Evolutionary conservation across 2,113 vertebrate species (phyloP).

Genomic region (Hippocampus guttulatus): DNA sequence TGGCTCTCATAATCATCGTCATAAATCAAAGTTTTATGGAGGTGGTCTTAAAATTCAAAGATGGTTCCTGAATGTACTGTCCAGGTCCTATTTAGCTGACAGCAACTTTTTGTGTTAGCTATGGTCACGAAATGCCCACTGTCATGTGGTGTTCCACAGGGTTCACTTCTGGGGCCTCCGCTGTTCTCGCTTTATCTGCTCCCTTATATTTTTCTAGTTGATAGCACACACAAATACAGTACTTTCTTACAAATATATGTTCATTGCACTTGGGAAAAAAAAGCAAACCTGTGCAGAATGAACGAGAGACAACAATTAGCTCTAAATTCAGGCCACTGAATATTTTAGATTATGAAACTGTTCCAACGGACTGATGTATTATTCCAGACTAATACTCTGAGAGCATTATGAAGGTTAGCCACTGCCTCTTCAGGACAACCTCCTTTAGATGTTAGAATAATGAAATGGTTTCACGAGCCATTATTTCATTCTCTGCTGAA

Average conservation of each 20-base stretch:
- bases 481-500: neutral
- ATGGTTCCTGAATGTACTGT: no score
- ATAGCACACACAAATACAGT: neutral
- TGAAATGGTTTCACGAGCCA: slow-evolving; percentile 20
- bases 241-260: neutral
- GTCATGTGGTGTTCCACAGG: no score
- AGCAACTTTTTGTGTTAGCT: no score
- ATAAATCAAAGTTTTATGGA: no score
- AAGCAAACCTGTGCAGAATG: neutral
- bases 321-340: slow-evolving; percentile 24
- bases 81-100: no score
- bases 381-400: slow-evolving; percentile 26
- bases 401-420: slow-evolving; percentile 29
- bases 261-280: neutral
- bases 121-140: no score
- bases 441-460: slow-evolving; percentile 24
- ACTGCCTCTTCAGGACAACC: slow-evolving; percentile 27
- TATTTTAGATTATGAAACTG: slow-evolving; percentile 37
- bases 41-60: no score
- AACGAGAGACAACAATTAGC: slow-evolving; percentile 9
- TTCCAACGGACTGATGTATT: slow-evolving; percentile 36
- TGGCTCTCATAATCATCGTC: no score
- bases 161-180: no score
- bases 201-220: neutral
- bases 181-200: no score